These are phyloP conservation scores for Notospermus geniculatus DNA, from an alignment of 1,140 invertebrate species.

Conservation along the genomic window DNA sequence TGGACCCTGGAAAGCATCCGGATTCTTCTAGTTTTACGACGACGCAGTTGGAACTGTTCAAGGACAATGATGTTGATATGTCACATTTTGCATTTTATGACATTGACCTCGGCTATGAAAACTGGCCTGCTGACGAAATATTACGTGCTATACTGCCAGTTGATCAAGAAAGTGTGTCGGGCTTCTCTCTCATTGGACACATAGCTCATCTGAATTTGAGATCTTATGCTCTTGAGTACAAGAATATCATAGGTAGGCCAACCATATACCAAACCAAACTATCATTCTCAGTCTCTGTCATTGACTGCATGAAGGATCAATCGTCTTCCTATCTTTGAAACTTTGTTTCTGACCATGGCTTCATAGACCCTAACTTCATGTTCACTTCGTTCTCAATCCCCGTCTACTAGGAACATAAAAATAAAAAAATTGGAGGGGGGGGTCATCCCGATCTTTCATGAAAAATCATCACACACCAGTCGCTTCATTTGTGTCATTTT, in stretches of 20 bases:
- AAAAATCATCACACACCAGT: neutral
- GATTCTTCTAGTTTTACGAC: conserved; percentile 62
- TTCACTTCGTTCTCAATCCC: too few relatives aligned
- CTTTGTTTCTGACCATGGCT: too few relatives aligned
- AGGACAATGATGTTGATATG: conserved; percentile 55
- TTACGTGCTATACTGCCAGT: conserved; percentile 79
- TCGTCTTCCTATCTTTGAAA: too few relatives aligned
- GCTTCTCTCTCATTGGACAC: conserved; percentile 86
- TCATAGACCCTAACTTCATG: too few relatives aligned
- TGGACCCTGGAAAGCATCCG: conserved; percentile 71
- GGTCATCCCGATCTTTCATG: too few relatives aligned
- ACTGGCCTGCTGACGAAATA: conserved; percentile 76
- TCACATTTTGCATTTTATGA: conserved; percentile 57
- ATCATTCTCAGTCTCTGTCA: too few relatives aligned
- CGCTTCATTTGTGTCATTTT: too few relatives aligned
- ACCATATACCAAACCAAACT: too few relatives aligned
- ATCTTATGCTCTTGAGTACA: conserved; percentile 78
- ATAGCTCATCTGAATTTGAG: conserved; percentile 92
- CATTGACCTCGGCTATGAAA: conserved; percentile 75
- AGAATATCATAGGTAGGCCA: conserved; percentile 78
- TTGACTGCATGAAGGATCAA: too few relatives aligned
- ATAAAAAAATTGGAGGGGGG: too few relatives aligned
- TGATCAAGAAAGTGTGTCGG: conserved; percentile 68
- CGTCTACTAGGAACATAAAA: too few relatives aligned
- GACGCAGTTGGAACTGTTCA: conserved; percentile 57